Conservation (phyloP, 92 coral and sea anemone genomes). For the Parazoanthus swiftii region DNA sequence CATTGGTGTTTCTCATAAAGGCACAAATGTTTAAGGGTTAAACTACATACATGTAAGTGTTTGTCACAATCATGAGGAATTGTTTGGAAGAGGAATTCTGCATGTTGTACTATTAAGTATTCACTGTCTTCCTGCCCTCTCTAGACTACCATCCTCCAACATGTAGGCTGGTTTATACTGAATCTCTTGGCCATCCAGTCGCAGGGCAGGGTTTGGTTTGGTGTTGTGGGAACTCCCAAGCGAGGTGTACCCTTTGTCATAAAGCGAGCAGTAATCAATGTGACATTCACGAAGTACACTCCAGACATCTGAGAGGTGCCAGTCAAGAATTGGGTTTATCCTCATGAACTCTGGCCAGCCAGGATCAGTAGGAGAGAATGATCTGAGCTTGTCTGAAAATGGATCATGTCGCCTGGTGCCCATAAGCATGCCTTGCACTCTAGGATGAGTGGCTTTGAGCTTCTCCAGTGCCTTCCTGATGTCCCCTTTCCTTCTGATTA, state of each 20-base stretch:
- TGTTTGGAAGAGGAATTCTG: too few relatives aligned
- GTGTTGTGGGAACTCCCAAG: slow-evolving; percentile 89
- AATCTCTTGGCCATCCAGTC: slow-evolving; percentile 53
- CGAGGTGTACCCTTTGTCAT: slow-evolving; percentile 94
- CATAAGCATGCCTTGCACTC: slow-evolving; percentile 80
- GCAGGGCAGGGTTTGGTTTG: slow-evolving; percentile 83
- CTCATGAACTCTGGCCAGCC: slow-evolving; percentile 97
- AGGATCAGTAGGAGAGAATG: slow-evolving; percentile 92
- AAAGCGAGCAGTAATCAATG: slow-evolving; percentile 81
- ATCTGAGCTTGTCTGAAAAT: slow-evolving; percentile 76
- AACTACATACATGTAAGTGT: too few relatives aligned
- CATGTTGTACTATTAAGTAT: not conserved
- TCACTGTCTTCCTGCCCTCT: slow-evolving; percentile 89
- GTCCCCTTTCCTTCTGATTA: slow-evolving; percentile 67
- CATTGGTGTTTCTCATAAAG: too few relatives aligned
- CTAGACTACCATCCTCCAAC: slow-evolving; percentile 83
- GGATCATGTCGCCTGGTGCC: slow-evolving; percentile 98
- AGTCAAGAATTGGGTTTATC: slow-evolving; percentile 92
- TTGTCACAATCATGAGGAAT: too few relatives aligned
- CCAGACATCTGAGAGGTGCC: slow-evolving; percentile 97
- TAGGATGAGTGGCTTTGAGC: slow-evolving; percentile 76
- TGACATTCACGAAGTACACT: slow-evolving; percentile 73
- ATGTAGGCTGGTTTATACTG: slow-evolving; percentile 92
- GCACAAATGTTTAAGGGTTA: too few relatives aligned
- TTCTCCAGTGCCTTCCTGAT: slow-evolving; percentile 74